A percentile compares a stretch with the other conserved stretches of the same genome.
Evolutionary conservation across 1,140 invertebrate genomes (phyloP).

Genomic region (Hesperophylax magnus): DNA sequence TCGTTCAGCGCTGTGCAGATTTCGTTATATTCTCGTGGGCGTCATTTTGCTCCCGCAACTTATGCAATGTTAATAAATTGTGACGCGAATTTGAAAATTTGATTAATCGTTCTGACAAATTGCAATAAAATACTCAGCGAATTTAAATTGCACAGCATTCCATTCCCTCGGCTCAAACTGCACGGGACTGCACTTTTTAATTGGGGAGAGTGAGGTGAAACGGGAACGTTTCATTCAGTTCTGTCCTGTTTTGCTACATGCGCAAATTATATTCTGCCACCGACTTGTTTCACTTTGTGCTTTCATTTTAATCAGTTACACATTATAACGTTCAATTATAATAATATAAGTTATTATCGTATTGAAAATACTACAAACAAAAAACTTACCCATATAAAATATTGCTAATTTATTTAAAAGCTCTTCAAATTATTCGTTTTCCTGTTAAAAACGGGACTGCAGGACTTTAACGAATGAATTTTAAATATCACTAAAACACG

Average conservation of each 20-base stretch:
- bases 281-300: constrained; percentile 29
- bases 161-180: constrained; percentile 1
- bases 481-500: too few species aligned
- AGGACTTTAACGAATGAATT: too few species aligned
- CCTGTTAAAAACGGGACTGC: too few species aligned
- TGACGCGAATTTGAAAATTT: not conserved
- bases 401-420: too few species aligned
- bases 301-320: constrained; percentile 1
- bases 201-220: constrained; percentile 35
- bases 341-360: not conserved
- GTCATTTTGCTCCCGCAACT: too few species aligned
- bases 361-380: not conserved
- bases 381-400: too few species aligned
- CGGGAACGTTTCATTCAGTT: not conserved
- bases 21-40: too few species aligned
- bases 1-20: too few species aligned
- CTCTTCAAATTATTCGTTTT: too few species aligned
- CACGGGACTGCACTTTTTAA: constrained; percentile 37
- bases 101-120: constrained; percentile 12
- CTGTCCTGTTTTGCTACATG: not conserved
- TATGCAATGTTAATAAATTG: too few species aligned
- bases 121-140: constrained; percentile 36
- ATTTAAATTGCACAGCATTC: constrained; percentile 19
- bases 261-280: constrained; percentile 20
- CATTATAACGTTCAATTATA: constrained; percentile 14